Base-by-base conservation (phyloP, 35 echinoderm and acorn worm genomes). In the Amphiura filiformis region DNA sequence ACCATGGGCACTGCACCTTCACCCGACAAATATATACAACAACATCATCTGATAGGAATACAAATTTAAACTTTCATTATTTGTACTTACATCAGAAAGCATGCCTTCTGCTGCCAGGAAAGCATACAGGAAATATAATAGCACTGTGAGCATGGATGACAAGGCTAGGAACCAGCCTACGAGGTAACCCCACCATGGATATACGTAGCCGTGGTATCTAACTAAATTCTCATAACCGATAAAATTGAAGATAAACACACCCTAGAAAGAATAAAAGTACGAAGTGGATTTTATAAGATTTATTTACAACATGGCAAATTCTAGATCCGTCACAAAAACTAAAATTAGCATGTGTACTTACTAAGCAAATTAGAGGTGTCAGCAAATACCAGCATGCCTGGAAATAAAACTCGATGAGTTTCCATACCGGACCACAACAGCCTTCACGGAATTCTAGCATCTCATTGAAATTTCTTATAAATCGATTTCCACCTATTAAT, bases 181-280 rank as follows among this genome's bases (percentile, higher is more conserved):
- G 30, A 84, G 65, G 56, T 94, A 94, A 14, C 93, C 93, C 89
- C 93, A 91, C 38, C 64, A 88, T 0, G 93, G 93, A n/a, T n/a
- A n/a, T n/a, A n/a, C n/a, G n/a, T n/a, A n/a, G n/a, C n/a, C n/a
- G n/a, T n/a, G n/a, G n/a, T 95, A 95, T n/a, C n/a, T n/a, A 4
- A 39, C 79, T 57, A 95, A 36, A 1, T 80, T 84, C 76, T 84
- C 86, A 65, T 95, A 95, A 36, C 88, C 87, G 12, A 95, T 78
- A 0, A 92, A 18, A 39, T 89, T 92, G 82, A 95, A 95, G 35
- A 95, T 65, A 40, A 95, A 95, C 39, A 95, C 80, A n/a, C 79
- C 85, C 93, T 95, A 82, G 11, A 91, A 52, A 11, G 44, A 52
- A 52, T n/a, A n/a, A n/a, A n/a, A n/a, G n/a, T n/a, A n/a, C n/a